A percentile compares a stretch with the other conserved stretches of the same genome.
Conservation (phyloP, 2,113 vertebrate genomes). For the Eublepharis macularius region DNA sequence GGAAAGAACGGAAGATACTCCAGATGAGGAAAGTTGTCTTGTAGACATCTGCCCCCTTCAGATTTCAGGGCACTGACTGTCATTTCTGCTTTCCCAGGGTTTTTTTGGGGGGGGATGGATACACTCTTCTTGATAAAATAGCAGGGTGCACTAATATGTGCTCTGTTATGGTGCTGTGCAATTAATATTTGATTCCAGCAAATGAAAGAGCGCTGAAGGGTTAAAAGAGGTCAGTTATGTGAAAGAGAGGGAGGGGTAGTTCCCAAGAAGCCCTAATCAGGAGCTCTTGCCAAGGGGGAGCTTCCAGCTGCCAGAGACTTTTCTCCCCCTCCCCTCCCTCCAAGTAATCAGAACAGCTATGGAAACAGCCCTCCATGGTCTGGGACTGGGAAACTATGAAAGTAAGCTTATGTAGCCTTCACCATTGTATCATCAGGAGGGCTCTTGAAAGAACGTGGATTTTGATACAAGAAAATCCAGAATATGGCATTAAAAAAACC, state of each 20-base stretch:
- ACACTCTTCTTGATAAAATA: neutral
- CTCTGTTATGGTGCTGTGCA: conserved; percentile 30
- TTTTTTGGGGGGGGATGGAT: neutral
- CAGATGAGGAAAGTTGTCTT: neutral
- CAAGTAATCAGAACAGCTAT: neutral
- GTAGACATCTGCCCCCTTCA: neutral
- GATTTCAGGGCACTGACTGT: neutral
- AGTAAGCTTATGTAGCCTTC: neutral
- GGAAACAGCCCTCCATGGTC: neutral
- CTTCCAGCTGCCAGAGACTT: neutral
- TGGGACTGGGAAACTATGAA: neutral
- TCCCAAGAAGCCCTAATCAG: conserved; percentile 3
- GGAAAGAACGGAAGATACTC: rapidly evolving
- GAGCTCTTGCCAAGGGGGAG: neutral
- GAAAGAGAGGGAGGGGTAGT: neutral
- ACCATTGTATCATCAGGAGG: neutral
- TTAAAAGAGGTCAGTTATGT: conserved; percentile 44
- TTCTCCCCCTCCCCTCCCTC: neutral
- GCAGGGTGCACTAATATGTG: conserved; percentile 12
- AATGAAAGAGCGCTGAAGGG: conserved; percentile 50
- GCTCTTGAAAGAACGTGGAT: neutral
- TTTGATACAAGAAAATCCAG: neutral
- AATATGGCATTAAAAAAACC: neutral
- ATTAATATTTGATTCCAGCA: conserved; percentile 59
- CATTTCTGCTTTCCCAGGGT: neutral